These are phyloP conservation scores for Drosophila sucinea DNA, from an alignment of 1,140 invertebrate genomes.

Conservation along the genomic window DNA sequence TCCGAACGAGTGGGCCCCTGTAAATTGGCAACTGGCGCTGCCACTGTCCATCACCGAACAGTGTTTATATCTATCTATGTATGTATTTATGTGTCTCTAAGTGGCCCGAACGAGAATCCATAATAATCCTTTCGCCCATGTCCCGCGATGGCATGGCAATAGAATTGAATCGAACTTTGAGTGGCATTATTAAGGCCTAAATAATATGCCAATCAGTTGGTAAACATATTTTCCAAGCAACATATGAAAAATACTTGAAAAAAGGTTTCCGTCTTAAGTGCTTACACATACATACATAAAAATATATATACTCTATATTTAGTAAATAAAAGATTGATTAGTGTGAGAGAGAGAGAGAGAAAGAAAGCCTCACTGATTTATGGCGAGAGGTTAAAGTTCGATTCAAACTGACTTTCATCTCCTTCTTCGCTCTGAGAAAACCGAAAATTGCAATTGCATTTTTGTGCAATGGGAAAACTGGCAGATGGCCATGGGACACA, in stretches of 20 bases:
- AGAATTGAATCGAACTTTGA: neutral
- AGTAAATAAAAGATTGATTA: neutral
- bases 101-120: slow-evolving; percentile 26
- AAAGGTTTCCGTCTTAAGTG: neutral
- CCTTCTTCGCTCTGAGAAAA: neutral
- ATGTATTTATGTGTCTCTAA: slow-evolving; percentile 13
- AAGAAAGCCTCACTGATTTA: neutral
- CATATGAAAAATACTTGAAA: slow-evolving; percentile 11
- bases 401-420: neutral
- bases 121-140: slow-evolving; percentile 29
- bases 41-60: too few species aligned
- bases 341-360: neutral
- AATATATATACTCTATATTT: too few species aligned
- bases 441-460: slow-evolving; percentile 61
- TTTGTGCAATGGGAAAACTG: slow-evolving; percentile 41
- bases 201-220: slow-evolving; percentile 13
- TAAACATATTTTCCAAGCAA: slow-evolving; percentile 11
- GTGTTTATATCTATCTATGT: neutral
- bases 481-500: slow-evolving; percentile 12
- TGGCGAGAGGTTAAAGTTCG: neutral
- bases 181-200: slow-evolving; percentile 7
- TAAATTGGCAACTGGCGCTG: too few species aligned
- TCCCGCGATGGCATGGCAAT: neutral
- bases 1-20: too few species aligned
- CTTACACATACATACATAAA: neutral